Conservation (phyloP, 2,113 vertebrate genomes). For the Epinephelus moara region DNA sequence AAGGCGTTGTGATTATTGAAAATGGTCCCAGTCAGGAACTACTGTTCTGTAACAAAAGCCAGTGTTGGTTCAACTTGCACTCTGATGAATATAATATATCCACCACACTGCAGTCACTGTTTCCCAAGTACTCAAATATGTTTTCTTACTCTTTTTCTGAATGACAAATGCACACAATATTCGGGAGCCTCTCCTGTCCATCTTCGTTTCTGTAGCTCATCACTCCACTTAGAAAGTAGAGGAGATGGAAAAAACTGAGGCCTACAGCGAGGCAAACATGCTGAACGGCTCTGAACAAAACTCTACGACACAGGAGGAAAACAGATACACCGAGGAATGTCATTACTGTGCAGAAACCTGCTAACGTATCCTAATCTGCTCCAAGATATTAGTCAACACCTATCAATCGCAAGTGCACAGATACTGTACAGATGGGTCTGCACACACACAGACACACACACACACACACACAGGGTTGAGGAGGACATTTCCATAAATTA, state of each 20-base stretch:
- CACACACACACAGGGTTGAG: slow-evolving; percentile 51
- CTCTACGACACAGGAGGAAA: slow-evolving; percentile 61
- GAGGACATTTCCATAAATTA: slow-evolving; percentile 74
- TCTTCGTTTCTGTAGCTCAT: neutral
- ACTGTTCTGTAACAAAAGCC: slow-evolving; percentile 50
- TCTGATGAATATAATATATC: slow-evolving; percentile 37
- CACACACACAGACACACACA: slow-evolving; percentile 44
- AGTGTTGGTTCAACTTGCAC: slow-evolving; percentile 32
- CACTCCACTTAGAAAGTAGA: neutral
- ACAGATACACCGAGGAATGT: slow-evolving; percentile 73
- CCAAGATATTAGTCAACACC: slow-evolving; percentile 69
- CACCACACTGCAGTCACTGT: slow-evolving; percentile 17
- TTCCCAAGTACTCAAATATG: slow-evolving; percentile 2
- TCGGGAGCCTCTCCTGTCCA: neutral
- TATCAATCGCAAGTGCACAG: slow-evolving; percentile 37
- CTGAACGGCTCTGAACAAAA: slow-evolving; percentile 41
- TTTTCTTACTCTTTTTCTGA: neutral
- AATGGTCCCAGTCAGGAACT: slow-evolving; percentile 29
- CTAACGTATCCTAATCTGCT: slow-evolving; percentile 39
- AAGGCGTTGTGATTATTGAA: slow-evolving; percentile 35
- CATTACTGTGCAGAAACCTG: slow-evolving; percentile 69
- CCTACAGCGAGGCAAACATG: slow-evolving; percentile 23
- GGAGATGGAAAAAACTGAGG: slow-evolving; percentile 19
- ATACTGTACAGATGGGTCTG: slow-evolving; percentile 56
- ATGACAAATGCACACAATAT: neutral